phyloP scores from a whole-genome alignment of 2,113 vertebrate species.

The Pardalotus punctatus region DNA sequence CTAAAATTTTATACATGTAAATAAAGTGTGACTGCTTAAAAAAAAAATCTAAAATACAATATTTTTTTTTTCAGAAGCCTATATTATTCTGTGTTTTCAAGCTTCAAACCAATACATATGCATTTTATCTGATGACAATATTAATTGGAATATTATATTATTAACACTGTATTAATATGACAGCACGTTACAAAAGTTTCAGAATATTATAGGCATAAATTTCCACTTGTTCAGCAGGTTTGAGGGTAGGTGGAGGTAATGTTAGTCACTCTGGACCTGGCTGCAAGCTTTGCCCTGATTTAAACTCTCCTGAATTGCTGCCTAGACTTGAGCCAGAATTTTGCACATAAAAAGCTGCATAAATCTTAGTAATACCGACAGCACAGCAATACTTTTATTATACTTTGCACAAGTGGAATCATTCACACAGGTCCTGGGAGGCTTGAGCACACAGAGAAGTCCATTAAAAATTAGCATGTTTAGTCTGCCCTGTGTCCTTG shows the following conservation, averaged over 20 bases:
- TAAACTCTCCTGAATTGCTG: neutral
- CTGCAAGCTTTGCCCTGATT: neutral
- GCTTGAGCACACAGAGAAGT: neutral
- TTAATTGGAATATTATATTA: neutral
- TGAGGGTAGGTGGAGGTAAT: neutral
- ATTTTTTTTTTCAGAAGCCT: rapidly evolving
- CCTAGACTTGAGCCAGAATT: neutral
- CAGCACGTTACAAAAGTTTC: neutral
- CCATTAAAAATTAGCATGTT: neutral
- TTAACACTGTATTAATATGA: neutral
- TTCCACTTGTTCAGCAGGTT: neutral
- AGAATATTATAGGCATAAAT: neutral
- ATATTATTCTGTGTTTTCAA: neutral
- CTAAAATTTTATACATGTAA: neutral
- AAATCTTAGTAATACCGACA: neutral
- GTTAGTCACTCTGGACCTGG: neutral
- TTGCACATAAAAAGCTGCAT: neutral
- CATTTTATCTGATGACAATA: neutral
- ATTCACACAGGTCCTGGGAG: neutral
- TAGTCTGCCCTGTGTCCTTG: neutral
- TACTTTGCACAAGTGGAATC: neutral
- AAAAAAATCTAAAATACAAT: neutral
- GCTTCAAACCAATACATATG: neutral
- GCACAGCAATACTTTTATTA: neutral
- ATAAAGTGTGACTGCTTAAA: neutral